Evolutionary conservation across 2,888 invertebrate species (phyloP).

Genomic region (Agonopterix arenella): DNA sequence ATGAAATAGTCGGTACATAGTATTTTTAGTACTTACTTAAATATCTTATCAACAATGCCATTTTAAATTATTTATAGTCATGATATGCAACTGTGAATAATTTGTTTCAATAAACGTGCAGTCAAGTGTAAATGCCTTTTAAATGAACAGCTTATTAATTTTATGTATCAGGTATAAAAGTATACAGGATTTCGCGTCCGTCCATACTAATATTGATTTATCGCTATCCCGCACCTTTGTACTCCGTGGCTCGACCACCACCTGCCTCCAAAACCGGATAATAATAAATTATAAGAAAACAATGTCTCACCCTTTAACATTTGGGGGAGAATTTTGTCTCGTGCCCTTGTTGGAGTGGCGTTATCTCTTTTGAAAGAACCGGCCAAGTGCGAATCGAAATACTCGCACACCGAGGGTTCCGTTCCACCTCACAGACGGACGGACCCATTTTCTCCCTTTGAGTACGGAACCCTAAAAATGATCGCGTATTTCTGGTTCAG

Average conservation of each 20-base stretch:
- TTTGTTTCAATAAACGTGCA: background rate
- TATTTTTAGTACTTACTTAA: no score
- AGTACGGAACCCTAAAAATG: background rate
- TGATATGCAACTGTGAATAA: no score
- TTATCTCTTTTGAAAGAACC: background rate
- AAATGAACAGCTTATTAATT: constrained; percentile 1
- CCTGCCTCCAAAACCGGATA: constrained; percentile 66
- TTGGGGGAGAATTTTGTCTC: constrained; percentile 38
- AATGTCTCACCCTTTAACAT: constrained; percentile 46
- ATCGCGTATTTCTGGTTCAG: constrained; percentile 9
- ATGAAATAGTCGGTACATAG: no score
- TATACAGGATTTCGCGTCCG: constrained; percentile 1
- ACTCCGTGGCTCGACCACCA: constrained; percentile 28
- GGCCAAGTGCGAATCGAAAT: no score
- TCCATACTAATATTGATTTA: constrained; percentile 28
- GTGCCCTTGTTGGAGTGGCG: constrained; percentile 24
- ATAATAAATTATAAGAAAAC: constrained; percentile 62
- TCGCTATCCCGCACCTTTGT: constrained; percentile 24
- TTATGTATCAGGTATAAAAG: background rate
- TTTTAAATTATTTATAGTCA: no score
- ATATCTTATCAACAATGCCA: no score
- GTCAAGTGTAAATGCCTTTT: background rate
- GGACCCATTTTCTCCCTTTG: no score
- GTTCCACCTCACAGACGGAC: no score
- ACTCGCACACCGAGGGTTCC: no score